A percentile compares a stretch with the other conserved stretches of the same genome.
Conservation (phyloP, 2,797 vertebrate species). For the Liparis tanakae region DNA sequence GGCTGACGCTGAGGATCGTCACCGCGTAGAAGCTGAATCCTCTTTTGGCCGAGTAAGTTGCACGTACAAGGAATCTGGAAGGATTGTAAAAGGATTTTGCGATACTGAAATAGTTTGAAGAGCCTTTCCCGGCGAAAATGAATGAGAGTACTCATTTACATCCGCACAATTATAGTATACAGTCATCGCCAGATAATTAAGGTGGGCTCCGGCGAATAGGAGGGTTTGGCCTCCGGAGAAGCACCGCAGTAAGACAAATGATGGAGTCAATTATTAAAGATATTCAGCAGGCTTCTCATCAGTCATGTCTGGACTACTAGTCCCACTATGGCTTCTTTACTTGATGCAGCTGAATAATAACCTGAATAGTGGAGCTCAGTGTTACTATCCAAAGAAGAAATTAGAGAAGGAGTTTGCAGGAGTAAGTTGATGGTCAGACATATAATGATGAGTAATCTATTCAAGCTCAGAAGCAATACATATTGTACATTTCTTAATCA, state of each 20-base stretch:
- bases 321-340: background rate
- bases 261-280: slow-evolving; percentile 38
- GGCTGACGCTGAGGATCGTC: background rate
- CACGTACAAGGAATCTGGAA: no score
- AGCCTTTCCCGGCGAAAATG: background rate
- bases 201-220: slow-evolving; percentile 9
- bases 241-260: slow-evolving; percentile 18
- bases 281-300: slow-evolving; percentile 19
- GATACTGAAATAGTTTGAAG: background rate
- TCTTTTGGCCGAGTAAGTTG: no score
- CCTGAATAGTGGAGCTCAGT: background rate
- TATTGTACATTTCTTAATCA: background rate
- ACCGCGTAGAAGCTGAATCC: background rate
- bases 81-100: no score
- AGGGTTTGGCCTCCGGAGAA: slow-evolving; percentile 16
- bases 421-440: background rate
- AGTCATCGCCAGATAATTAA: slow-evolving; percentile 26
- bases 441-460: background rate
- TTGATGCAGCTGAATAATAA: slow-evolving; percentile 13
- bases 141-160: slow-evolving; percentile 20
- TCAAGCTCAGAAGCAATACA: background rate
- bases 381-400: background rate
- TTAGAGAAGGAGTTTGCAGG: background rate
- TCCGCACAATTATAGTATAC: background rate
- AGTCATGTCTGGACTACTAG: slow-evolving; percentile 2